Evolutionary conservation across 1,140 invertebrate genomes (phyloP), one percentile per base, ranked within the genome.

Genomic region (Leptonema lineaticorne): DNA sequence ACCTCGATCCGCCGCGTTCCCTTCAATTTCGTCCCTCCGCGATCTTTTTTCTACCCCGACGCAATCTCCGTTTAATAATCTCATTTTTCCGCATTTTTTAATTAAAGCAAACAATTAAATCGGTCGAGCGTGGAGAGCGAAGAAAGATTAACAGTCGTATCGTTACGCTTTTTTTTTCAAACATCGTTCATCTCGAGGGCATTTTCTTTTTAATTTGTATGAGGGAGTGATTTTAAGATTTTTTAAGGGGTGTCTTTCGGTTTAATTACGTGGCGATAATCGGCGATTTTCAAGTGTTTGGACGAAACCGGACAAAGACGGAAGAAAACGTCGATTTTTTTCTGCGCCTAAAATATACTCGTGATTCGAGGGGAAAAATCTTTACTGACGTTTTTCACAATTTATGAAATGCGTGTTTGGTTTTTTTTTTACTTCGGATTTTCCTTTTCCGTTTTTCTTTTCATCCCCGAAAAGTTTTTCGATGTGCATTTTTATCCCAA

Each of bases 21-120:
- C 50, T 53, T 16, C n/a, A n/a, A n/a, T n/a, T n/a, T n/a, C n/a
- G n/a, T n/a, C n/a, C n/a, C n/a, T n/a, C n/a, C n/a, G n/a, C n/a
- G n/a, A n/a, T n/a, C n/a, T n/a, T n/a, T 20, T 6, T 58, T 58
- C 24, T 20, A n/a, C 27, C 58, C 28, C 58, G 30, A 18, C 5
- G n/a, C 5, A 58, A 62, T 62, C 20, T 48, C 20, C 30, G 30
- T 16, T 6, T 4, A 30, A 30, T 62, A 53, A 64, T 50, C 41
- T 66, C 16, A 57, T 57, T 57, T 28, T 37, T 57, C 29, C 29
- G 45, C 27, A 28, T 57, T 66, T 59, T 73, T 72, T 73, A 73
- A 73, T 73, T 73, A 73, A 73, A 69, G 57, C 71, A 73, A 73
- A 73, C 71, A 73, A 73, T 73, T 73, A 73, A 73, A 73, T 69